Conservation (phyloP, 2,888 invertebrate genomes). For the Aquatica leii region DNA sequence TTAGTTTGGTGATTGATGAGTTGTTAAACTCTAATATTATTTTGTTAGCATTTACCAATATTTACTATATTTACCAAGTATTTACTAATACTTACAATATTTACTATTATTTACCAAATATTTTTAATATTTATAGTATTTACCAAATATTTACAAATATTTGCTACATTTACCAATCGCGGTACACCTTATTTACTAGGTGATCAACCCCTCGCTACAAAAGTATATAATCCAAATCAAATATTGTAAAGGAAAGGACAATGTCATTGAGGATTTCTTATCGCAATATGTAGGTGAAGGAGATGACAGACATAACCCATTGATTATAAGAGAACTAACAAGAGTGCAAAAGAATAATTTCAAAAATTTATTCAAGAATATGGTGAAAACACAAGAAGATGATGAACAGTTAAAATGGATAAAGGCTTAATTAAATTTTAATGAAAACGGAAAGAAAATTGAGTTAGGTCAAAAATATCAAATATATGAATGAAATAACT, state of each 20-base stretch:
- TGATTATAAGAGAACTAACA: background rate
- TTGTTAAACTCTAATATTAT: background rate
- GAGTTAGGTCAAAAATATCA: no score
- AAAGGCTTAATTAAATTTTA: background rate
- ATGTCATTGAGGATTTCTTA: slow-evolving; percentile 18
- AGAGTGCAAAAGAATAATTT: background rate
- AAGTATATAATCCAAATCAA: slow-evolving; percentile 16
- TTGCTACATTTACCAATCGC: no score
- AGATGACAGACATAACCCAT: background rate
- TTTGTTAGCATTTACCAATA: no score
- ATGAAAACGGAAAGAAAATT: no score
- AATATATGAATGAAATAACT: background rate
- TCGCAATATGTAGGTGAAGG: slow-evolving; percentile 8
- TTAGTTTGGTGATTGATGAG: background rate
- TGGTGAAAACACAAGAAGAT: background rate
- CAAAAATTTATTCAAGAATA: background rate
- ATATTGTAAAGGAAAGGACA: slow-evolving; percentile 17
- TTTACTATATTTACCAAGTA: no score
- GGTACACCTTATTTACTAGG: no score
- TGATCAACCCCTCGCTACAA: no score
- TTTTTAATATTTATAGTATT: no score
- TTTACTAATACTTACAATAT: no score
- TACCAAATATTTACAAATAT: no score
- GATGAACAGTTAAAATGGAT: background rate
- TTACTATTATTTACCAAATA: no score